A percentile compares a stretch with the other conserved stretches of the same genome.
Evolutionary conservation across 2,113 vertebrate genomes (phyloP).

Genomic region (Tragelaphus buxtoni): DNA sequence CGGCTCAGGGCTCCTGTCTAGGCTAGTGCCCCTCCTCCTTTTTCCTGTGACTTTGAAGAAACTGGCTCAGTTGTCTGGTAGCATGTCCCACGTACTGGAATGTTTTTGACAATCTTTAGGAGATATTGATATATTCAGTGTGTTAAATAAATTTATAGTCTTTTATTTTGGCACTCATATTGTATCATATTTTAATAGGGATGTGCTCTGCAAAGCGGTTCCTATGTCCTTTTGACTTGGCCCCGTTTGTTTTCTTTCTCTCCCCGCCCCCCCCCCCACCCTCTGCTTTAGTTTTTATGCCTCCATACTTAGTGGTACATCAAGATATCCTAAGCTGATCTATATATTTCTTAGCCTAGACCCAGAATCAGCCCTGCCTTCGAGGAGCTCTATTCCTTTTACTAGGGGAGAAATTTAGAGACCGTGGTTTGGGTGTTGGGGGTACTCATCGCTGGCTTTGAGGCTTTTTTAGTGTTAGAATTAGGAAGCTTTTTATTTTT

Average conservation of each 20-base stretch:
- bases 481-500: not conserved
- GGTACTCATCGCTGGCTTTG: not conserved
- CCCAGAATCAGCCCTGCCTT: not conserved
- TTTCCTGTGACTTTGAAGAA: not conserved
- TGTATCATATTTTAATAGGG: not conserved
- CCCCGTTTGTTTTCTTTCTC: not conserved
- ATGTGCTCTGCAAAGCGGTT: not conserved
- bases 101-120: not conserved
- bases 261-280: rapidly evolving
- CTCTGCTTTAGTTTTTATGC: not conserved
- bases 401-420: not conserved
- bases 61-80: not conserved
- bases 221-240: not conserved
- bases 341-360: not conserved
- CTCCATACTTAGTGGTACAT: not conserved
- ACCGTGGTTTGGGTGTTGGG: not conserved
- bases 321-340: not conserved
- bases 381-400: not conserved
- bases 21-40: not conserved
- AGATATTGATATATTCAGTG: not conserved
- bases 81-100: not conserved
- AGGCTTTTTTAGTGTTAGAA: not conserved
- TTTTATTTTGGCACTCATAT: not conserved
- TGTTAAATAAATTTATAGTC: not conserved
- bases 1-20: not conserved